Evolutionary conservation across 35 echinoderm and acorn worm species (phyloP).

Genomic region (Anneissia japonica): DNA sequence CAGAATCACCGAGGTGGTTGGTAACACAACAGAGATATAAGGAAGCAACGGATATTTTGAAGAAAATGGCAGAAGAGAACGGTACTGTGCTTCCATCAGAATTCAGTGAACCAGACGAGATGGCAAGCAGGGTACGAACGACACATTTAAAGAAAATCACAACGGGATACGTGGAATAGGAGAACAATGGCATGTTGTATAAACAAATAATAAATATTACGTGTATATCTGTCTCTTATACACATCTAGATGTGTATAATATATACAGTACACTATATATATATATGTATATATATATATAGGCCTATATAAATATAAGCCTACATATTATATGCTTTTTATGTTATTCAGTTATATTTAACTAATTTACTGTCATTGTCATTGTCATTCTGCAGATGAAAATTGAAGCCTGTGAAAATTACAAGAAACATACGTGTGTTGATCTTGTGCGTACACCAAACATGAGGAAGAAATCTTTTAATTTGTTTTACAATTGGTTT

Average conservation of each 20-base stretch:
- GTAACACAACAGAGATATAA: conserved; percentile 6
- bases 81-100: conserved; percentile 12
- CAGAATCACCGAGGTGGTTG: conserved; percentile 47
- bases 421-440: neutral
- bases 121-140: neutral
- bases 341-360: too few species aligned
- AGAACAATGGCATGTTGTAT: too few species aligned
- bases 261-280: too few species aligned
- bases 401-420: neutral
- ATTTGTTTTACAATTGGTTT: conserved; percentile 35
- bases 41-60: conserved; percentile 24
- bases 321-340: too few species aligned
- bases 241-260: too few species aligned
- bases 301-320: too few species aligned
- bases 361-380: too few species aligned
- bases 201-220: too few species aligned
- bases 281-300: too few species aligned
- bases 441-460: conserved; percentile 26
- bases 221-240: too few species aligned
- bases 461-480: conserved; percentile 27
- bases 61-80: conserved; percentile 32
- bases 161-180: neutral
- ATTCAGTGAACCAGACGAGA: neutral
- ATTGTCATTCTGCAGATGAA: neutral
- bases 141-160: neutral